Base-by-base conservation (phyloP, 2,113 vertebrate genomes). In the Spea multiplicata region DNA sequence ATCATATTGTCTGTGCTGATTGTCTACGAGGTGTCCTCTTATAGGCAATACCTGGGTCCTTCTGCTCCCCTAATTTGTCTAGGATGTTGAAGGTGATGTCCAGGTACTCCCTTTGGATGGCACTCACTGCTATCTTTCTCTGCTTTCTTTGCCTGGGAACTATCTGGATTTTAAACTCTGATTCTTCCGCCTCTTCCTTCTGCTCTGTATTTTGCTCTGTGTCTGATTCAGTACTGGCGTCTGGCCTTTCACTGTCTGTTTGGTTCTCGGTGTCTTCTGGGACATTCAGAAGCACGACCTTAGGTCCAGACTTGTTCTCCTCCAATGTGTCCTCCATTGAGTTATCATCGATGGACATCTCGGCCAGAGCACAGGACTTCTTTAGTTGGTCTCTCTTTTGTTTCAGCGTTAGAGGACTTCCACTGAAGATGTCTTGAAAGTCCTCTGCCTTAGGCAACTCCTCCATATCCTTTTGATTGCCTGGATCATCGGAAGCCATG, bases 81-180 rank as follows among this genome's bases (percentile, higher is more conserved):
- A 96, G 92, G 45, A 95, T 95, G 88, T 96, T 97, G 88, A 98
- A 98, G 7, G 97, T 95, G 85, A 99, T 97, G 85, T 99, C 97
- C 72, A 99, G 90, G 85, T 99, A 99, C 81, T 99, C 97, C 75
- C 97, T 97, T 89, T 99, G 97, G 85, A 99, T 99, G 77, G 97
- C 97, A 6, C 97, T 99, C 78, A 99, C 97, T 0, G 97, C 97
- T 45, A 99, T 99, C 91, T 99, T 99, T 75, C 97, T 94, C 86
- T 99, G 93, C 73, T 99, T 99, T 66, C 96, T 93, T 81, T 99
- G 97, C 44, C 97, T 91, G 64, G 97, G 97, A 65, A 99, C 94
- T 17, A 99, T 99, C 85, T 99, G 97, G 83, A 99, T 99, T 88
- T 97, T 99, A 83, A 99, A 99, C 81, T 99, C 96, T 0, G 96